These are phyloP conservation scores for Apodemia duryi DNA, from an alignment of 2,888 invertebrate genomes.

Conservation along the genomic window DNA sequence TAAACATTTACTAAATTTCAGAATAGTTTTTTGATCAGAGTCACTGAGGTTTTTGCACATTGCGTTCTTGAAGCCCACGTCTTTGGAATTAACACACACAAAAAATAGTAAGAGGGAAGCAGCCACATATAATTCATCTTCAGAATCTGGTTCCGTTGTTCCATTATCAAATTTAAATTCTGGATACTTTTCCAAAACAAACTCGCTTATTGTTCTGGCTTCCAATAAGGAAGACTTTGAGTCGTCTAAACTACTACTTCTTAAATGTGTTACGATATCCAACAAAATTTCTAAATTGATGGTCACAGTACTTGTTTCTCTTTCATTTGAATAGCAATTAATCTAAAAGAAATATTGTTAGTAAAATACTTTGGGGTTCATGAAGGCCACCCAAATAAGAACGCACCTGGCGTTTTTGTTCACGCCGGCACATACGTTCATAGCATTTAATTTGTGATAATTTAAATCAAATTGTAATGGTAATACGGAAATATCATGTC, in stretches of 20 bases:
- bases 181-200: slow-evolving; percentile 71
- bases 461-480: too few relatives aligned
- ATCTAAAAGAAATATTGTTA: slow-evolving; percentile 48
- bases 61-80: slow-evolving; percentile 71
- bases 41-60: slow-evolving; percentile 74
- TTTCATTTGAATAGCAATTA: slow-evolving; percentile 65
- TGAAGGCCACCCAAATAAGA: neutral
- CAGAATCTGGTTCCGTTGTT: slow-evolving; percentile 43
- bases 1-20: slow-evolving; percentile 74
- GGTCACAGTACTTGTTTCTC: slow-evolving; percentile 37
- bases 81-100: slow-evolving; percentile 74
- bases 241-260: slow-evolving; percentile 61
- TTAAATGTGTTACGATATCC: slow-evolving; percentile 58
- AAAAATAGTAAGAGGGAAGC: slow-evolving; percentile 75
- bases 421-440: neutral
- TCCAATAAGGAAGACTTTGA: slow-evolving; percentile 62
- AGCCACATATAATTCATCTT: slow-evolving; percentile 57
- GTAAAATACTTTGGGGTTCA: neutral
- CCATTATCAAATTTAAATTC: slow-evolving; percentile 64
- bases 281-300: slow-evolving; percentile 51
- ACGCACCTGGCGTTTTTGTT: slow-evolving; percentile 17
- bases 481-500: neutral
- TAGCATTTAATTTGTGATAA: too few relatives aligned
- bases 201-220: slow-evolving; percentile 59
- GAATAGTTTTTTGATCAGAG: slow-evolving; percentile 75